These are phyloP conservation scores for Epicampocera succincta DNA, from an alignment of 2,888 invertebrate species.

Conservation along the genomic window DNA sequence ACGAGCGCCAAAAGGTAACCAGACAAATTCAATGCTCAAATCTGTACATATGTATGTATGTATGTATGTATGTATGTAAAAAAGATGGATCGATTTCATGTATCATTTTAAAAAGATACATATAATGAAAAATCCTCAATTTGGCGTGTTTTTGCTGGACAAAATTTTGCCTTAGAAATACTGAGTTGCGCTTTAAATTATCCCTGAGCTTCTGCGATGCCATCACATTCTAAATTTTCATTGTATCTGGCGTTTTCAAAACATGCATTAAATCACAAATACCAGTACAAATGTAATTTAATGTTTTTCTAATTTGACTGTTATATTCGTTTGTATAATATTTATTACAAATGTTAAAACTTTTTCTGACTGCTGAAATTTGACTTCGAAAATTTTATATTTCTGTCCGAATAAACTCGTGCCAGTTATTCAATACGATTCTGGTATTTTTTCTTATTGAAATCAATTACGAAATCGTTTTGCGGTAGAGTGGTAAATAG, in stretches of 20 bases:
- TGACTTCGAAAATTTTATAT: neutral
- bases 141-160: no score
- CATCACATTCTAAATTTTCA: neutral
- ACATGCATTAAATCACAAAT: neutral
- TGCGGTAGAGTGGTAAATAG: constrained; percentile 22
- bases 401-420: neutral
- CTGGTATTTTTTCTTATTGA: constrained; percentile 6
- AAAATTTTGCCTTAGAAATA: no score
- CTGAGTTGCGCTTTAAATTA: no score
- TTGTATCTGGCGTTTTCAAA: neutral
- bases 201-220: no score
- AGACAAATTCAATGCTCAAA: no score
- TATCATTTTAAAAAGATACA: no score
- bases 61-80: neutral
- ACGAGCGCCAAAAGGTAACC: no score
- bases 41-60: no score
- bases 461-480: constrained; percentile 58
- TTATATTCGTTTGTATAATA: neutral
- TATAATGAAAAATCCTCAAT: no score
- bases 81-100: neutral
- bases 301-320: constrained; percentile 37
- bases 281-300: constrained; percentile 19
- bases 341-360: constrained; percentile 10
- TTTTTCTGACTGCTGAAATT: constrained; percentile 23
- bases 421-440: constrained; percentile 17